Conservation (phyloP, 2,113 vertebrate species). For the Phalacrocorax brasilianus region DNA sequence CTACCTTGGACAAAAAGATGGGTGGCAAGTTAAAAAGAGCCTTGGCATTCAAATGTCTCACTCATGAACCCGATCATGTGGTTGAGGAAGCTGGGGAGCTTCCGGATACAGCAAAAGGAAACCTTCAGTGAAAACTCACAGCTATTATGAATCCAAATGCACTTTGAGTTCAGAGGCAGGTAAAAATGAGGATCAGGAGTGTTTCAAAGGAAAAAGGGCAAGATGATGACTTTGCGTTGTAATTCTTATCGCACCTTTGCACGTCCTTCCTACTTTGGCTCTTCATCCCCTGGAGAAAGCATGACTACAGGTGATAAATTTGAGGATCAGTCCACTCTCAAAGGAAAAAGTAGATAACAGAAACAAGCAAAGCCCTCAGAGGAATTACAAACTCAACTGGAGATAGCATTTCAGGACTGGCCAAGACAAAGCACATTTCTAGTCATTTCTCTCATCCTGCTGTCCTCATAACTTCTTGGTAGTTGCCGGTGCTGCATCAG, state of each 20-base stretch:
- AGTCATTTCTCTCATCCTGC: background rate
- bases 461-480: background rate
- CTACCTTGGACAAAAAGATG: background rate
- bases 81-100: background rate
- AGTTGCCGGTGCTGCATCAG: background rate
- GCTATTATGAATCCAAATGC: background rate
- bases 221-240: background rate
- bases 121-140: background rate
- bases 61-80: background rate
- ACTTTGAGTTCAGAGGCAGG: background rate
- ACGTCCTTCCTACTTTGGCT: background rate
- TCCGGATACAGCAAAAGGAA: background rate
- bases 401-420: background rate
- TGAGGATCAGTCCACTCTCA: background rate
- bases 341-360: background rate
- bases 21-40: background rate
- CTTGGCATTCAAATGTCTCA: background rate
- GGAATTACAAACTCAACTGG: background rate
- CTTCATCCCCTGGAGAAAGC: background rate
- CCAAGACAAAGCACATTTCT: background rate
- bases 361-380: background rate
- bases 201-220: background rate
- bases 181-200: background rate
- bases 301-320: background rate
- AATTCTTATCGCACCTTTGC: background rate